Evolutionary conservation across 2,113 vertebrate genomes (phyloP).

Genomic region (Corynorhinus townsendii): DNA sequence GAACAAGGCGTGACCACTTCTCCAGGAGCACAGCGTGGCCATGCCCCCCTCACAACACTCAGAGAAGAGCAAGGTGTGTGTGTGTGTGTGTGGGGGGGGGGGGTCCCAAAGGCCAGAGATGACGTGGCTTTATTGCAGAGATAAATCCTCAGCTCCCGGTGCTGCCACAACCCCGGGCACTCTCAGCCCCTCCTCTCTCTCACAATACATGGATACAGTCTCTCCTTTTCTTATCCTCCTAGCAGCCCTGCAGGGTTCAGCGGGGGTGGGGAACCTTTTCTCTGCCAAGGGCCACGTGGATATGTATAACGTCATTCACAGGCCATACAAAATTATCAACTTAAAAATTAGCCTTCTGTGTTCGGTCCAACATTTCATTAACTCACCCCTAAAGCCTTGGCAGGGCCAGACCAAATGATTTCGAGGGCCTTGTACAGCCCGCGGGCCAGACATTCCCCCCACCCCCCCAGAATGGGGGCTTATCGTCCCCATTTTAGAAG

Average conservation of each 20-base stretch:
- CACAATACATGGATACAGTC: neutral
- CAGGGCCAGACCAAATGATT: no score
- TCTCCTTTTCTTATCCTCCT: neutral
- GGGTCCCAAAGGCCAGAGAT: neutral
- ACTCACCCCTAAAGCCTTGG: no score
- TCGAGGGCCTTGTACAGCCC: no score
- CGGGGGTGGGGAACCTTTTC: no score
- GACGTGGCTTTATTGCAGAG: neutral
- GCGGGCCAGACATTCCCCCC: no score
- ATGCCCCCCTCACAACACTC: neutral
- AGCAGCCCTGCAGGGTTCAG: neutral
- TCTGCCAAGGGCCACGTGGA: no score
- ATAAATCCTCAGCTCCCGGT: neutral
- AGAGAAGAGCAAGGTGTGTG: neutral
- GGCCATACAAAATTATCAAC: no score
- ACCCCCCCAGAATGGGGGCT: neutral
- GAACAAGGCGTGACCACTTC: neutral
- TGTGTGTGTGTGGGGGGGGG: fast-evolving
- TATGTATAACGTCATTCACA: no score
- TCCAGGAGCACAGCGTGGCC: neutral
- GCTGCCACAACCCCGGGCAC: neutral
- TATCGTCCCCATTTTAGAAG: neutral
- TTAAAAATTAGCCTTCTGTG: no score
- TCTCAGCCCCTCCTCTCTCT: neutral
- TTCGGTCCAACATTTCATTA: no score